Conservation (phyloP, 2,888 invertebrate genomes). For the Chaetogeoica ovagalla region DNA sequence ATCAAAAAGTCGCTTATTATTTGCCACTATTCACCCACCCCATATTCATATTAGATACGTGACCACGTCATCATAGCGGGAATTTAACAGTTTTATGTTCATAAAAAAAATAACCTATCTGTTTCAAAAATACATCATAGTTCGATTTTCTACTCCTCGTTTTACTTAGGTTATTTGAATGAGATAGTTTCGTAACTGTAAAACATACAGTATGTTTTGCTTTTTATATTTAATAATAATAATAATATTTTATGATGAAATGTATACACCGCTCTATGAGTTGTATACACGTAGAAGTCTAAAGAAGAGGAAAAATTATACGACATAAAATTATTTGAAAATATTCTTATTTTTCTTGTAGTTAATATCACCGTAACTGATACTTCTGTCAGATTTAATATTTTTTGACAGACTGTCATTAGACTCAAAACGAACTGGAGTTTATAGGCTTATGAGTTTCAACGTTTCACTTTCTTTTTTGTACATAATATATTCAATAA, state of each 20-base stretch:
- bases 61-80: background rate
- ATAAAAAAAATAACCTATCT: background rate
- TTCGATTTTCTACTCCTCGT: background rate
- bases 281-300: background rate
- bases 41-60: conserved; percentile 7
- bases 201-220: too few species aligned
- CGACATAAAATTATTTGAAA: background rate
- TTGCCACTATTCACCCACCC: background rate
- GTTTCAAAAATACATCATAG: background rate
- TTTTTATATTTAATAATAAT: too few species aligned
- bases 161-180: background rate
- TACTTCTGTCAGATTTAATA: conserved; percentile 2
- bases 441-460: conserved; percentile 12
- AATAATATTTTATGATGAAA: background rate
- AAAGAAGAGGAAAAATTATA: background rate
- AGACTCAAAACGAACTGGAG: background rate
- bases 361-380: background rate
- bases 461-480: background rate
- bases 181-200: background rate
- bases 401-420: conserved; percentile 3
- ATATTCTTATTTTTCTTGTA: conserved; percentile 3
- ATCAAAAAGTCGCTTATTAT: conserved; percentile 12
- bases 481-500: conserved; percentile 9
- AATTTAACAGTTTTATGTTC: background rate
- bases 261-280: too few species aligned